Base-by-base conservation (phyloP, 2,113 vertebrate species). In the Spheniscus mendiculus region DNA sequence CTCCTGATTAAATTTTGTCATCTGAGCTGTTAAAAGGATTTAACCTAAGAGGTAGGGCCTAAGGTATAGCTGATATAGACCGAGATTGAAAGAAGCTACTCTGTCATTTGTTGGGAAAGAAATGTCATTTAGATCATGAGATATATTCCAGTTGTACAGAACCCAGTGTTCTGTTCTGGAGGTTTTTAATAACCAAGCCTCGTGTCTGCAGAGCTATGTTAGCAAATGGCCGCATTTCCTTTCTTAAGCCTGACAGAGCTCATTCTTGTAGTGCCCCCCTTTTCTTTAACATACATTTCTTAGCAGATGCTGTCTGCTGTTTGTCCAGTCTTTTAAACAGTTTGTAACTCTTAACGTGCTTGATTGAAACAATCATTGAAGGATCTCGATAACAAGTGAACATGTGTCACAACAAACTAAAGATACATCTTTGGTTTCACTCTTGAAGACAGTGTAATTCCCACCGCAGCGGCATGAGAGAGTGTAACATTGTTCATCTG, bases 401-500 rank as follows among this genome's bases (percentile, higher is more conserved):
- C 98, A 99, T 0, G 98, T 98, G 85, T 99, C 98, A 91, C 98
- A 99, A 89, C 97, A 98, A 89, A 99, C 97, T 50, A 98, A 53
- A 52, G 97, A 97, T 9, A 94, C 36, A 6, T 97, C 98, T 95
- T 97, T 89, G 40, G 81, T 95, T 97, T 99, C 98, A 23, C 89
- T 97, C 94, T 96, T 93, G 55, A 76, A 96, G 85, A 98, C 72
- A 18, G 49, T 91, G 66, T 98, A 99, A 95, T 94, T 98, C 89
- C 98, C 98, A 83, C 98, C 98, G 93, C 98, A 99, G 18, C 98
- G 97, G 90, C 98, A 99, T 10, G 66, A 95, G 23, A 98, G 87
- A 58, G 74, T 98, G 32, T 98, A 99, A 83, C 96, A 90, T 4
- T 95, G 95, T 76, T 98, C 97, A 94, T 95, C 98, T 99, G 95